Base-by-base conservation (phyloP, 2,797 vertebrate genomes). In the Chelon labrosus region DNA sequence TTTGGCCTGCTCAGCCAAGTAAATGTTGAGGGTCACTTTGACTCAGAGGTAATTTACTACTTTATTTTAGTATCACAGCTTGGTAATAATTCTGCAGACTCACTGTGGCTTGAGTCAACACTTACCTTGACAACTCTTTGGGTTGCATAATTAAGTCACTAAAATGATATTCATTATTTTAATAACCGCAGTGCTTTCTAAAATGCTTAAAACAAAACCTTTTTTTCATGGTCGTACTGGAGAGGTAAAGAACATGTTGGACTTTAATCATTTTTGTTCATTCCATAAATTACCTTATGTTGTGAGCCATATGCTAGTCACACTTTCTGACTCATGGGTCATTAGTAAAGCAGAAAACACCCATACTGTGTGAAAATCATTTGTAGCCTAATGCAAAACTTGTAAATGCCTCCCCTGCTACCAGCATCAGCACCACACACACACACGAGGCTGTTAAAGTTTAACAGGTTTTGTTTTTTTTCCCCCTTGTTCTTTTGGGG, bases 391-490 rank as follows among this genome's bases (percentile, higher is more conserved):
- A 37, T 46, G 20, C 19, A 65, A 71, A 13, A 11, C 50, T 56
- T 79, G 41, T 65, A 68, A 73, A 77, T 42, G 14, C 16, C 54
- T 41, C 47, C 66, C 65, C 42, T 55, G 14, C 5, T 61, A 44
- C 37, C n/a, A 42, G 25, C 50, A 35, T 3, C 17, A 70, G 37
- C 20, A 47, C 27, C 19, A 25, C 74, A 65, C 35, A 73, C 41
- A 75, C 37, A 59, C 52, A 73, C 37, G 63, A 17, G 41, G 8
- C 38, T 20, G 35, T 70, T 42, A 38, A 41, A 47, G 44, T 61
- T 74, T 27, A 54, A 67, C 55, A 25, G 7, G 14, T 12, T 41
- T 64, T 41, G 27, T 25, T 41, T 51, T 20, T 5, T 16, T 19
- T 17, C 2, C 17, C 59, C 41, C 20, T 44, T 68, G 16, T 17